Base-by-base conservation (phyloP, 1,140 invertebrate species). In the Drosophila tropicalis region DNA sequence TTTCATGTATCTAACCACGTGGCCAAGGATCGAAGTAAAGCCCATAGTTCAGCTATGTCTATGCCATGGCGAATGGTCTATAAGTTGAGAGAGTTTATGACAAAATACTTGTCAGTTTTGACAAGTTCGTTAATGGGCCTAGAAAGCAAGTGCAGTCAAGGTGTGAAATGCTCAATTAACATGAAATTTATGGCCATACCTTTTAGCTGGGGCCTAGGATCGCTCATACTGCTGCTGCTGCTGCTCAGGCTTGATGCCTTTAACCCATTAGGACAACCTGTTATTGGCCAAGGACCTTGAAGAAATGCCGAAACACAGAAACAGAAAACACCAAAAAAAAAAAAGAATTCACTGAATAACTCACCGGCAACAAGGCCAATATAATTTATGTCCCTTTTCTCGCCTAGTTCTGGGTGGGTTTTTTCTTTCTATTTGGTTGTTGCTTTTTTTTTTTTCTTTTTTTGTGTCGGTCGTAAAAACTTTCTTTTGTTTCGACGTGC, bases 91-190 rank as follows among this genome's bases (percentile, higher is more conserved):
- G 74, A 79, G 62, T 89, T 87, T 89, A 87, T 89, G 83, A 76
- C 70, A 70, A 57, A 80, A 76, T 74, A 89, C 79, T 87, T 83
- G 83, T 87, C 83, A 89, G 41, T 83, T 89, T 58, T 80, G 83
- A 87, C 83, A 87, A 60, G 84, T 79, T 89, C 72, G 84, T 87
- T 87, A 89, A 89, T 79, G 82, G 68, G 32, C 66, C 81, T 47
- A 15, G 15, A 17, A 19, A 19, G 62, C 64, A 10, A 19, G 51
- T 63, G 34, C 47, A 40, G 34, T 32, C 63, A 47, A 87, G 83
- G 83, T 81, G 83, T 89, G 83, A 87, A 87, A 80, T 77, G 80
- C 58, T 61, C 67, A 89, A 87, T 87, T 89, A 87, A 80, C 79
- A 68, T 54, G 62, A 80, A 77, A 87, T 89, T 89, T 87, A 87